Evolutionary conservation across 2,113 vertebrate species (phyloP).

Genomic region (Phodopus roborovskii): DNA sequence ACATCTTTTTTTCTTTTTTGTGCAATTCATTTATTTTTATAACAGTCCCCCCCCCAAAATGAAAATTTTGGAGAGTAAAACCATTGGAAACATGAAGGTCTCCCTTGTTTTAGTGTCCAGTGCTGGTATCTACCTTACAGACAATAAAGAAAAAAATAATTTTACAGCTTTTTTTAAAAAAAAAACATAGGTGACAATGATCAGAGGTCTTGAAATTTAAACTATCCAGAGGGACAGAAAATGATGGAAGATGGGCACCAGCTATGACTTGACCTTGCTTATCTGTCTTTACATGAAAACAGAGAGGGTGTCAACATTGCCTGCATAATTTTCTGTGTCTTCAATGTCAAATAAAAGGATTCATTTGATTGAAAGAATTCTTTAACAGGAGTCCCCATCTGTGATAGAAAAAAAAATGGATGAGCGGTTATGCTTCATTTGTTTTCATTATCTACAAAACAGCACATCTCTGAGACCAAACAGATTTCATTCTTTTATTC

Average conservation of each 20-base stretch:
- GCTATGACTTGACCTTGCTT: constrained; percentile 41
- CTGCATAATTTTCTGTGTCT: constrained; percentile 58
- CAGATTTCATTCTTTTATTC: constrained; percentile 61
- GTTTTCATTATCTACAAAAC: constrained; percentile 79
- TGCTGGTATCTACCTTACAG: constrained; percentile 30
- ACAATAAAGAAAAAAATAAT: constrained; percentile 58
- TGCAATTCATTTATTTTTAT: constrained; percentile 59
- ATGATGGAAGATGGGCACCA: constrained; percentile 46
- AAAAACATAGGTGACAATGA: constrained; percentile 56
- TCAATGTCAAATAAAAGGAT: constrained; percentile 79
- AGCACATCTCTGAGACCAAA: constrained; percentile 73
- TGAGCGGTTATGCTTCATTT: constrained; percentile 82
- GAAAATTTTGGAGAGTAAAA: constrained; percentile 52
- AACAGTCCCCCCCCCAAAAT: constrained; percentile 35
- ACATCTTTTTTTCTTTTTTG: constrained; percentile 48
- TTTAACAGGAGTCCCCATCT: constrained; percentile 78
- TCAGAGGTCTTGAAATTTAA: constrained; percentile 59
- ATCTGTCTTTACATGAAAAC: constrained; percentile 63
- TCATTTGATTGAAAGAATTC: constrained; percentile 78
- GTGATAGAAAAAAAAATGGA: constrained; percentile 74
- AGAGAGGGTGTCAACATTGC: constrained; percentile 19
- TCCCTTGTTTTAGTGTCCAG: neutral
- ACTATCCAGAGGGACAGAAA: constrained; percentile 39
- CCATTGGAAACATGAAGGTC: constrained; percentile 58
- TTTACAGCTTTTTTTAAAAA: neutral